Evolutionary conservation across 1,140 invertebrate species (phyloP).

Genomic region (Brachionus rubens): DNA sequence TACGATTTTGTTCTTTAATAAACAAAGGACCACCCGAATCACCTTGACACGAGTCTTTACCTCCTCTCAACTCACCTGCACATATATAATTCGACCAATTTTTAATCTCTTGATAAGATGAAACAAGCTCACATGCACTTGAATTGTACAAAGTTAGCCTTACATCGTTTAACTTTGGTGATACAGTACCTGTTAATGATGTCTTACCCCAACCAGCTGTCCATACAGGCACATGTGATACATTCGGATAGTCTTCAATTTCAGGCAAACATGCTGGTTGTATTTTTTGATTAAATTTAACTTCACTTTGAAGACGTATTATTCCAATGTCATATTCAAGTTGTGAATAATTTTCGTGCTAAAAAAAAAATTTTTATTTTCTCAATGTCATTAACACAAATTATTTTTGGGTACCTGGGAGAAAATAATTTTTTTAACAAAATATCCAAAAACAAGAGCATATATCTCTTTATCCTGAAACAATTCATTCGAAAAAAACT

Average conservation of each 20-base stretch:
- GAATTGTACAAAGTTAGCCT: slow-evolving; percentile 6
- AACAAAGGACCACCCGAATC: slow-evolving; percentile 14
- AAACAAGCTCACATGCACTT: not conserved
- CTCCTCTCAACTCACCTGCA: slow-evolving; percentile 1
- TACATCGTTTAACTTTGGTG: slow-evolving; percentile 16
- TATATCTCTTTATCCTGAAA: not conserved
- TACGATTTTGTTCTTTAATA: not conserved
- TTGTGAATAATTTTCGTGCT: slow-evolving; percentile 15
- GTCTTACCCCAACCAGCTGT: slow-evolving; percentile 32
- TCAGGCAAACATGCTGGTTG: slow-evolving; percentile 6
- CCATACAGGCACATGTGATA: not conserved
- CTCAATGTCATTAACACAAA: no score
- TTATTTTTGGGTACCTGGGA: no score
- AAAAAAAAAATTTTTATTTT: slow-evolving; percentile 10
- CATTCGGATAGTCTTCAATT: not conserved
- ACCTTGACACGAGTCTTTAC: slow-evolving; percentile 42
- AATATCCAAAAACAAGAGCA: not conserved
- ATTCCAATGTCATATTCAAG: slow-evolving; percentile 21
- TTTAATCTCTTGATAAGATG: not conserved
- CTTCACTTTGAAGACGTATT: not conserved
- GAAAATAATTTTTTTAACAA: no score
- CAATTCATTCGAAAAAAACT: no score
- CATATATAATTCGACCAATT: slow-evolving; percentile 37
- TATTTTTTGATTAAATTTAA: not conserved
- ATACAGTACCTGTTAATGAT: not conserved